phyloP scores from a whole-genome alignment of 2,113 vertebrate genomes.

The Pogona vitticeps region DNA sequence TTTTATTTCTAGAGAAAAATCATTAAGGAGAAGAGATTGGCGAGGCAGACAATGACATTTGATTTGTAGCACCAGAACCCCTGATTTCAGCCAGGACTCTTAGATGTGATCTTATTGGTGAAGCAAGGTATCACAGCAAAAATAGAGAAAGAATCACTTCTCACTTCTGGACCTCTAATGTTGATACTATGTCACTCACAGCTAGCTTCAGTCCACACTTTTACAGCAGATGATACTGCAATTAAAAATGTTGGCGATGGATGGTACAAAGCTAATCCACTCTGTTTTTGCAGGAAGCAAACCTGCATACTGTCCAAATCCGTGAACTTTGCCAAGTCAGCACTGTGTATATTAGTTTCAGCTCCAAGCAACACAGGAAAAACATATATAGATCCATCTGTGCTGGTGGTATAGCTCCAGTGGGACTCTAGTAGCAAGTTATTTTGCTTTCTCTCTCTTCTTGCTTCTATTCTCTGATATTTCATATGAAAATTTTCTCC shows the following conservation, averaged over 20 bases:
- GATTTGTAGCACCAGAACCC: no score
- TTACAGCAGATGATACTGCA: neutral
- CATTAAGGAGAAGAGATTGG: no score
- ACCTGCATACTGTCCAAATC: neutral
- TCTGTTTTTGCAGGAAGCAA: slow-evolving; percentile 17
- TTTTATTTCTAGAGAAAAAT: no score
- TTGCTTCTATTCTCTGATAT: neutral
- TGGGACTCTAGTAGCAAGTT: neutral
- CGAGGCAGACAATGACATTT: no score
- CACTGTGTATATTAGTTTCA: slow-evolving; percentile 11
- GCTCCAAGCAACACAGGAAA: slow-evolving; percentile 25
- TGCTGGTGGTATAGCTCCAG: neutral
- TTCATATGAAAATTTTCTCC: neutral
- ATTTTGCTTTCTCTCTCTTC: no score
- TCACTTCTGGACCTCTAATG: no score
- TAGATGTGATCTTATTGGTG: no score
- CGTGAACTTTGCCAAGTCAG: neutral
- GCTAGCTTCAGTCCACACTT: neutral
- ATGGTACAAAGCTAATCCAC: slow-evolving; percentile 29
- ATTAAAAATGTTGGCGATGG: slow-evolving; percentile 17
- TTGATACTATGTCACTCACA: no score
- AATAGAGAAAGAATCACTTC: no score
- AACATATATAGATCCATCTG: neutral
- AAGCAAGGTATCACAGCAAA: no score
- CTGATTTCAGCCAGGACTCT: no score